phyloP scores from a whole-genome alignment of 2,888 invertebrate species.

The Tipula vernalis region DNA sequence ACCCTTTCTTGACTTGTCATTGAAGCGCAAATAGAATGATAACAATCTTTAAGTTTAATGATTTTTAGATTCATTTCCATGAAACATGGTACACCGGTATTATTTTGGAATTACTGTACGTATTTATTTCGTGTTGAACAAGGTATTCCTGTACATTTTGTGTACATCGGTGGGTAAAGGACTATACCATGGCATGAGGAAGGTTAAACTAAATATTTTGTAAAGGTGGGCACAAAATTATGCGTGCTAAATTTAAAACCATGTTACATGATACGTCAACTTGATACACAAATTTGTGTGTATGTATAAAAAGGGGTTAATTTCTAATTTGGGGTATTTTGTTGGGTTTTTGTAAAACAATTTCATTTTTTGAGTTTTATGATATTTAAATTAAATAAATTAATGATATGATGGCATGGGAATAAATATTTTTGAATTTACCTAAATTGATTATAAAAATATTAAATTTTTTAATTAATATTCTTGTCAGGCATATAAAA shows the following conservation, averaged over 20 bases:
- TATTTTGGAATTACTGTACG: too few relatives aligned
- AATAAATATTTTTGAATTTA: not conserved
- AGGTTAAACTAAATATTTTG: not conserved
- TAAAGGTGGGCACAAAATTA: not conserved
- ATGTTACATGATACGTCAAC: not conserved
- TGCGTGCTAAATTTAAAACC: not conserved
- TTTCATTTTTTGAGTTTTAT: not conserved
- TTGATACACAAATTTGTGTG: not conserved
- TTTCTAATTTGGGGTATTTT: not conserved
- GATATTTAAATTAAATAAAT: not conserved
- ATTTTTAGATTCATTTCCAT: too few relatives aligned
- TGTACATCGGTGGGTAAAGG: not conserved
- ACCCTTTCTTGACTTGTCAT: too few relatives aligned
- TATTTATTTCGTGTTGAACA: not conserved
- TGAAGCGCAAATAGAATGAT: too few relatives aligned
- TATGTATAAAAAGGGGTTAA: not conserved
- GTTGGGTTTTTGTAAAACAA: not conserved
- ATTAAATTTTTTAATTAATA: not conserved
- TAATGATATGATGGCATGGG: not conserved
- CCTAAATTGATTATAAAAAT: not conserved
- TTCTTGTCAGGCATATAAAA: not conserved
- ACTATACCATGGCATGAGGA: not conserved
- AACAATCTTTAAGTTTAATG: too few relatives aligned
- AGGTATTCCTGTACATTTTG: not conserved
- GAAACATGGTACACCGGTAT: too few relatives aligned